Evolutionary conservation across 2,113 vertebrate species (phyloP).

Genomic region (Laterallus jamaicensis): DNA sequence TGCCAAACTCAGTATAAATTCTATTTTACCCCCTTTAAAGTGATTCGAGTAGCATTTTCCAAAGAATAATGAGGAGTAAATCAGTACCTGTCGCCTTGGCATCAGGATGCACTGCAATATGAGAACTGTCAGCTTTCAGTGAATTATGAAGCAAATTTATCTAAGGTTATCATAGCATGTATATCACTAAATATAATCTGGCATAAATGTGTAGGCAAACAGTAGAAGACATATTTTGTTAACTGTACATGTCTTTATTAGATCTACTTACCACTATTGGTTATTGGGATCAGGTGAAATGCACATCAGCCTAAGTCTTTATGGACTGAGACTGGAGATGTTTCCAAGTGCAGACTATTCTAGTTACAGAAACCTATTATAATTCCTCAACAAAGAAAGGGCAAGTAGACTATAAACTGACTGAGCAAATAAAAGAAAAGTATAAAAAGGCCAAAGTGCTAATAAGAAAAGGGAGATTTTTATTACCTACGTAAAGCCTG

Average conservation of each 20-base stretch:
- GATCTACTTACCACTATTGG: neutral
- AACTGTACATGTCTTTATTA: neutral
- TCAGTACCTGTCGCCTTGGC: neutral
- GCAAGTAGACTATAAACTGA: constrained; percentile 48
- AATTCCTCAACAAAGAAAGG: constrained; percentile 46
- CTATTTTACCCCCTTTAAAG: neutral
- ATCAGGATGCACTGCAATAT: neutral
- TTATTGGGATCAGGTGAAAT: neutral
- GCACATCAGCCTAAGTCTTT: neutral
- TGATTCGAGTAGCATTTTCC: neutral
- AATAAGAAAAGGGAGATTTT: constrained; percentile 42
- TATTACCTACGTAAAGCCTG: constrained; percentile 13
- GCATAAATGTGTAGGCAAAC: neutral
- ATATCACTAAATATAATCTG: neutral
- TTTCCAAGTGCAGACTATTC: neutral
- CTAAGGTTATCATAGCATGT: neutral
- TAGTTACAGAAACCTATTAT: constrained; percentile 22
- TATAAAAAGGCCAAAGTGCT: constrained; percentile 26
- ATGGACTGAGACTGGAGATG: neutral
- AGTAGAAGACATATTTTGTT: neutral
- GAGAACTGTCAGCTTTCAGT: neutral
- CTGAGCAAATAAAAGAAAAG: constrained; percentile 41
- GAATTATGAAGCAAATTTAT: neutral
- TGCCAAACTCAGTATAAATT: neutral
- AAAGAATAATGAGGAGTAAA: neutral